These are phyloP conservation scores for Lamprologus tigripictilis DNA, from an alignment of 2,113 vertebrate genomes.

Conservation along the genomic window DNA sequence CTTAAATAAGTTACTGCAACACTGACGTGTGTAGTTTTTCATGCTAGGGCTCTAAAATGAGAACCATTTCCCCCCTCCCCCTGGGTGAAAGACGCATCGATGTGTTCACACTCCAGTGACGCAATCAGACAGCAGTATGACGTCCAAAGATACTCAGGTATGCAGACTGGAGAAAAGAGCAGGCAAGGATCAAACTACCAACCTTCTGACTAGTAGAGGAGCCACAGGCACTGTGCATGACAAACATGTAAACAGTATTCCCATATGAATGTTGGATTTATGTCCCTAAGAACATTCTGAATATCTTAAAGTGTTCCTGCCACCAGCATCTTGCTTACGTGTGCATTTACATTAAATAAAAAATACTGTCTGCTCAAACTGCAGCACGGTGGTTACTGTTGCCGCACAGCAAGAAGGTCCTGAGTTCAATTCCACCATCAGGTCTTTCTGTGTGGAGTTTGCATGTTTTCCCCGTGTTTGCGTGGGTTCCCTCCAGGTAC, in stretches of 20 bases:
- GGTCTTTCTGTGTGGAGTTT: neutral
- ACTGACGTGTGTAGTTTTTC: neutral
- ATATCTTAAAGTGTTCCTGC: neutral
- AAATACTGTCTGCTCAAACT: neutral
- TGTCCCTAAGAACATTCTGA: neutral
- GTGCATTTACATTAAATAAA: neutral
- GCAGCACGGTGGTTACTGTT: neutral
- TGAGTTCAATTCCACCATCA: neutral
- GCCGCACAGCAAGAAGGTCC: too few relatives aligned
- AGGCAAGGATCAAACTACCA: neutral
- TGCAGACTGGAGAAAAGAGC: neutral
- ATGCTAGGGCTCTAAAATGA: neutral
- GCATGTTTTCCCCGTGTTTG: too few relatives aligned
- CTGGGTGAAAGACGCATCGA: neutral
- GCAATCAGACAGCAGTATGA: neutral
- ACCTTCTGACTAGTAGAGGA: neutral
- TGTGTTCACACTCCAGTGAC: neutral
- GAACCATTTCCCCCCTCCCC: fast-evolving
- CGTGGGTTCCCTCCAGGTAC: neutral
- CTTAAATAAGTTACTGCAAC: neutral
- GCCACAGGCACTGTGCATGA: neutral
- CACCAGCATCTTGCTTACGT: neutral
- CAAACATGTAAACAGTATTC: neutral
- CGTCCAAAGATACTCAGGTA: neutral
- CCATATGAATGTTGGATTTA: neutral